Base-by-base conservation (phyloP, 2,113 vertebrate genomes). In the Malurus elegans region DNA sequence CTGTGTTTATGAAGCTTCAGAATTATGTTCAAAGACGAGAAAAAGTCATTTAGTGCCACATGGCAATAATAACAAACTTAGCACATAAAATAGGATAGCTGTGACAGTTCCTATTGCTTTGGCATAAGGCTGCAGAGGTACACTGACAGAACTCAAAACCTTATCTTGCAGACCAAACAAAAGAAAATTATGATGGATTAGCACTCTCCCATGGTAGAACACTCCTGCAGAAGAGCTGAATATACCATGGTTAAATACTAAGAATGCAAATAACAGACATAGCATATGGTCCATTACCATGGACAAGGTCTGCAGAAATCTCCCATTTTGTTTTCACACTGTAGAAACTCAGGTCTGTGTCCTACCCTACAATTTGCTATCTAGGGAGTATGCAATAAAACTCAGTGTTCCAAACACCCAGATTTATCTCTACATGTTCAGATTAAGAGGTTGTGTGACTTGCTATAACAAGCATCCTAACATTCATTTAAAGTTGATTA, bases 401-500 rank as follows among this genome's bases (percentile, higher is more conserved):
- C 25, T 75, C n/a, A 10, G 26, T 61, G 65, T 66, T 25, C 51
- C 18, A 70, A 84, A 82, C 25, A 40, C 36, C 70, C 25, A 29
- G 14, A 61, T 81, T 86, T 81, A 20, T 80, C 34, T 58, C 73
- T 87, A 12, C 26, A 51, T 12, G 4, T 79, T 87, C 47, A 84
- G 47, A 86, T 73, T 71, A 87, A 90, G 61, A 74, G 19, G 19
- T 14, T 70, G 31, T 19, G 38, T 76, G 64, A 53, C 45, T 92
- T 64, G 47, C 36, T 93, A 3, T 71, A 92, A 88, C 12, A 88
- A 86, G 60, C 32, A 60, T 92, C 51, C 29, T 73, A 92, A 80
- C 34, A 62, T 25, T 94, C 60, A 83, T 93, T 90, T 92, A 25
- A 66, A 47, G 47, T 13, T 70, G 60, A 93, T 95, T 88, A 79